Conservation (phyloP, 2,113 vertebrate species). For the Artemisiospiza belli region DNA sequence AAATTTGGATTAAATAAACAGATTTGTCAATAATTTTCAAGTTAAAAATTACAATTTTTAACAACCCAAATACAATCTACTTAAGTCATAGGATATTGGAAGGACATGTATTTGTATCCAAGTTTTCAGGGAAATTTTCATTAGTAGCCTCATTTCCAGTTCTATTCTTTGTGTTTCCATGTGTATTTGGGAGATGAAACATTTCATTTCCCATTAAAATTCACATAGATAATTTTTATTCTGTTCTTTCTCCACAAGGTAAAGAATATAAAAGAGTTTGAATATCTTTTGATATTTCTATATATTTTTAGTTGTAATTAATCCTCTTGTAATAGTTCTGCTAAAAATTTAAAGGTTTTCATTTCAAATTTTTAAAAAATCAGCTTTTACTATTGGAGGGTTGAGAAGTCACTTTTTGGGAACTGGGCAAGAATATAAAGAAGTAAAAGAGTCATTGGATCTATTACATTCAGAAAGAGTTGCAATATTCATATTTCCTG, state of each 20-base stretch:
- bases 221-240: background rate
- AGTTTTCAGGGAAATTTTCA: background rate
- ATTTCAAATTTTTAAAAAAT: background rate
- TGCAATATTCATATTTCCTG: background rate
- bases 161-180: background rate
- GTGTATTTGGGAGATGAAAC: background rate
- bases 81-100: background rate
- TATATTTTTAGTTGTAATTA: background rate
- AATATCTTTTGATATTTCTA: background rate
- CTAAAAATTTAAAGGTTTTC: background rate
- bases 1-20: background rate
- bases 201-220: background rate
- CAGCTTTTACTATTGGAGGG: accelerated
- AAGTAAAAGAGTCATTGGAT: background rate
- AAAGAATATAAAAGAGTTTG: background rate
- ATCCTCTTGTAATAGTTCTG: background rate
- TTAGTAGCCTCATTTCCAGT: background rate
- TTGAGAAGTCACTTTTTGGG: background rate
- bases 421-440: background rate
- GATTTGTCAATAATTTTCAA: background rate
- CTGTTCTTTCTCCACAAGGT: background rate
- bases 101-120: background rate
- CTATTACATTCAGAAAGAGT: background rate
- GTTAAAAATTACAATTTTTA: background rate
- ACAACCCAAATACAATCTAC: background rate